Percentiles rank a stretch among this genome's conserved stretches.
Evolutionary conservation across 2,797 vertebrate species (phyloP).

Genomic region (Synanceia verrucosa): DNA sequence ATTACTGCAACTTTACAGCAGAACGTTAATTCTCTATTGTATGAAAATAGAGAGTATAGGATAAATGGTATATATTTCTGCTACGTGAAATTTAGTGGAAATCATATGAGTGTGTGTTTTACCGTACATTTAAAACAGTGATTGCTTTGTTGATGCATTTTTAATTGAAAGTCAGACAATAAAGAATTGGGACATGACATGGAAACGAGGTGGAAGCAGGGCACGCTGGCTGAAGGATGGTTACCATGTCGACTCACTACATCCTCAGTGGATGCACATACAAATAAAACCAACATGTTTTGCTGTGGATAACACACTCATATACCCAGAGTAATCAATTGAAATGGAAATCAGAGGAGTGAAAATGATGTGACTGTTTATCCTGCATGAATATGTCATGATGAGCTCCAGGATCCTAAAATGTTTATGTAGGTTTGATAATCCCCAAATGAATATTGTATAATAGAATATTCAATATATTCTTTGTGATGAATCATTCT

Average conservation of each 20-base stretch:
- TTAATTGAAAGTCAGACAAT: neutral
- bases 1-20: neutral
- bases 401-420: constrained; percentile 32
- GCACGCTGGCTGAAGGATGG: neutral
- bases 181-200: neutral
- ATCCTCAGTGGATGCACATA: constrained; percentile 2
- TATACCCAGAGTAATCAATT: constrained; percentile 26
- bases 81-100: neutral
- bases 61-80: neutral
- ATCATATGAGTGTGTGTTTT: neutral
- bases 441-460: constrained; percentile 44
- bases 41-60: neutral
- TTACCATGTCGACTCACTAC: neutral
- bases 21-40: neutral
- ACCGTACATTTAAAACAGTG: neutral
- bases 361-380: constrained; percentile 36
- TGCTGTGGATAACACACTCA: constrained; percentile 16
- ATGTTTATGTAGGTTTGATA: constrained; percentile 58
- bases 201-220: neutral
- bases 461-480: constrained; percentile 43
- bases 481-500: constrained; percentile 50
- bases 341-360: constrained; percentile 39
- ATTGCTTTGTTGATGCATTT: neutral
- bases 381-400: constrained; percentile 40
- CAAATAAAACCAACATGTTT: constrained; percentile 24